phyloP scores from a whole-genome alignment of 2,888 invertebrate genomes.

The Spilarctia lutea region DNA sequence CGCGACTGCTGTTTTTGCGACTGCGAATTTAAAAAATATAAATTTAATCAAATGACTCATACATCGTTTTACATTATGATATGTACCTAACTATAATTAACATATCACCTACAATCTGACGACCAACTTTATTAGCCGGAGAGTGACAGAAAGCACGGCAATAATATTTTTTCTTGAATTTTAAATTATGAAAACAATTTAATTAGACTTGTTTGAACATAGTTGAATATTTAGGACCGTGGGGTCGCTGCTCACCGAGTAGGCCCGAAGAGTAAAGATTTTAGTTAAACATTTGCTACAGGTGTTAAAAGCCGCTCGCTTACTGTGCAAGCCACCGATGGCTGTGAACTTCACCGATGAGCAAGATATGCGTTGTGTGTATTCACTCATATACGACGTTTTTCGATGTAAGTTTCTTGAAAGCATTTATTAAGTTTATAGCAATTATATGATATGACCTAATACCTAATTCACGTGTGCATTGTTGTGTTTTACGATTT shows the following conservation, averaged over 20 bases:
- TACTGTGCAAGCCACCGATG: conserved; percentile 83
- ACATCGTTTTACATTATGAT: not conserved
- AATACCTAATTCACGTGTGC: too few species aligned
- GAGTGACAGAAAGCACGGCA: not conserved
- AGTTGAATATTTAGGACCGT: not conserved
- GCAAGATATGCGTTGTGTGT: conserved; percentile 91
- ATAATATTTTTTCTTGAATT: not conserved
- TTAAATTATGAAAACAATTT: not conserved
- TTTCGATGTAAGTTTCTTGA: conserved; percentile 88
- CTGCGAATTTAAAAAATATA: too few species aligned
- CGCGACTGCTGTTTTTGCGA: too few species aligned
- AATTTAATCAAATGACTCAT: too few species aligned
- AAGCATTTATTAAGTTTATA: not conserved
- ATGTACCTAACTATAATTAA: too few species aligned
- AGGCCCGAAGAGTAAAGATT: not conserved
- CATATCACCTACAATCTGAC: not conserved
- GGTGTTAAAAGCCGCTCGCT: conserved; percentile 86
- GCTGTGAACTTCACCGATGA: conserved; percentile 87
- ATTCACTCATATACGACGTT: conserved; percentile 91
- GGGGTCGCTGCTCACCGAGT: not conserved
- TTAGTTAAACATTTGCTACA: conserved; percentile 35
- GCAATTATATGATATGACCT: too few species aligned
- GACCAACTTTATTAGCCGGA: not conserved
- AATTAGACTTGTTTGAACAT: not conserved
- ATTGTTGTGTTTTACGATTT: not conserved